phyloP scores from a whole-genome alignment of 2,797 vertebrate species.

The Fringilla coelebs region DNA sequence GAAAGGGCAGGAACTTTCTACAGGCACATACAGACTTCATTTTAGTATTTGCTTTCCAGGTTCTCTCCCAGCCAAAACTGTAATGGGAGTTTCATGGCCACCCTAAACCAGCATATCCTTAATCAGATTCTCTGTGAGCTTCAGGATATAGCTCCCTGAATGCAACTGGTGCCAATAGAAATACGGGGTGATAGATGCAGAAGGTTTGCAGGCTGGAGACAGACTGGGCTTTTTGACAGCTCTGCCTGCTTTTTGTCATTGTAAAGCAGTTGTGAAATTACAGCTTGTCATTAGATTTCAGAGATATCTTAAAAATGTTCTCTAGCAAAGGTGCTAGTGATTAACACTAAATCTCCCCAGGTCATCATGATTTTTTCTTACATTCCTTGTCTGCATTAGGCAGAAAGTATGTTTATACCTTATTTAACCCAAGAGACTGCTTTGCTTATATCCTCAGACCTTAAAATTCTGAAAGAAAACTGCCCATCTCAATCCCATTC shows the following conservation, averaged over 20 bases:
- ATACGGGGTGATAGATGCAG: not conserved
- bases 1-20: not conserved
- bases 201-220: not conserved
- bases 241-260: not conserved
- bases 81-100: not conserved
- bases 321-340: not conserved
- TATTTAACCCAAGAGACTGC: not conserved
- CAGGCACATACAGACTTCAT: not conserved
- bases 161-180: not conserved
- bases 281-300: not conserved
- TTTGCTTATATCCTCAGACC: not conserved
- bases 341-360: not conserved
- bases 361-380: not conserved
- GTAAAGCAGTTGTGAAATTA: not conserved
- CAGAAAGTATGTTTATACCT: not conserved
- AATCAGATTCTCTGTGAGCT: not conserved
- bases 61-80: not conserved
- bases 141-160: not conserved
- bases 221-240: not conserved
- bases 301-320: not conserved
- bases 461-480: not conserved
- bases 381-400: not conserved
- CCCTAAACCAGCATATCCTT: not conserved
- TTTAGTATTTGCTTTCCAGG: not conserved
- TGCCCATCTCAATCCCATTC: not conserved